Base-by-base conservation (phyloP, 2,797 vertebrate genomes). In the Clarias laeviceps region DNA sequence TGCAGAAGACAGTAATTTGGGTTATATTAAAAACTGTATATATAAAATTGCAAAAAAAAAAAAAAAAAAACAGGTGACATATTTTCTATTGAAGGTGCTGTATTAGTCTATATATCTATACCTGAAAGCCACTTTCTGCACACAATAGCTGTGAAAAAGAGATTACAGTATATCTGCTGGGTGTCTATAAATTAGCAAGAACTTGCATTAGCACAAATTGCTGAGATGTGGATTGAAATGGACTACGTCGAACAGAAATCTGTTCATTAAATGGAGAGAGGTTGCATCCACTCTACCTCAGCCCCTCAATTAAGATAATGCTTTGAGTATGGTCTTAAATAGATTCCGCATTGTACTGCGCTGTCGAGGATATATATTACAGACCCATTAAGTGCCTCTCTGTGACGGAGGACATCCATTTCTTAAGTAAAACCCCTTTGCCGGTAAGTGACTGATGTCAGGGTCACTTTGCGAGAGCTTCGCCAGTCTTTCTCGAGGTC, bases 141-240 rank as follows among this genome's bases (percentile, higher is more conserved):
- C 93, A 87, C 50, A 84, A 83, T 61, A 74, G 69, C 34, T 74
- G 94, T 96, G 95, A 96, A 94, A 96, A 96, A 95, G 94, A 95
- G 95, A 95, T 95, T 94, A 95, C 94, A 94, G 94, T 94, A 95
- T 95, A 87, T 82, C 82, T 83, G 65, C 77, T 82, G 54, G 15
- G 70, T 86, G 86, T 84, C 86, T 65, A 84, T 84, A 84, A 89
- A 89, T 89, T 85, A 87, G 82, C 84, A 85, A 66, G 85, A 82
- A 80, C 70, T 82, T 84, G 78, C 88, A 84, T 87, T 89, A 87
- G 84, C n/a, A 66, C 66, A 87, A 87, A 82, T 76, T 84, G 86
- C 84, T 80, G 78, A 84, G 85, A 66, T 24, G 54, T 84, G 82
- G 79, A 86, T 84, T 79, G 82, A 86, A 85, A 86, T 84, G 79